Base-by-base conservation (phyloP, 2,888 invertebrate genomes). In the Salticus scenicus region DNA sequence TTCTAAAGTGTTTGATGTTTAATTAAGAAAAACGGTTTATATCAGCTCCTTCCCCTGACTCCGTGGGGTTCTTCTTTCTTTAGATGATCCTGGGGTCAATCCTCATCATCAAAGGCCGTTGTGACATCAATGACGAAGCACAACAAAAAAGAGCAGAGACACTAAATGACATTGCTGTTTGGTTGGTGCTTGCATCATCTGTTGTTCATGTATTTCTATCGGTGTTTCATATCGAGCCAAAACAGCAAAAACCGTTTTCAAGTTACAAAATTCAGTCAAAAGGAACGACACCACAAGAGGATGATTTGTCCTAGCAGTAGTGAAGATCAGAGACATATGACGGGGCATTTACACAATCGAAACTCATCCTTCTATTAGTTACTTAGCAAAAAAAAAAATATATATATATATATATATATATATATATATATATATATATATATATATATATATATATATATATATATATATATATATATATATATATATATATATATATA, bases 131-230 rank as follows among this genome's bases (percentile, higher is more conserved):
- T 82, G 88, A 89, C 17, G 72, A 85, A 10, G 64, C 75, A n/a
- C 84, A 87, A n/a, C 88, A 89, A 27, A 27, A n/a, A 14, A 77
- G 71, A 41, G 89, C 89, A 1, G 80, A 88, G 10, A 73, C 57
- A n/a, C 80, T 96, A 89, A 96, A 95, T 92, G 94, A 95, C 90
- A 90, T 93, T 33, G 94, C 95, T 77, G 94, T 95, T 27, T 93
- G 93, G 20, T 92, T 94, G 31, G 94, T 96, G 10, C 95, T 96
- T 91, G 91, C 94, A 84, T 94, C 96, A 74, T 95, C 95, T 5
- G 94, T 94, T 67, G 91, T 96, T 66, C 96, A 96, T 91, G 92
- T 96, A 33, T 92, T 96, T 72, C 95, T 96, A 88, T 94, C 95
- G 37, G 94, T 95, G 70, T 96, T 96, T 90, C 95, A 96, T 33